These are phyloP conservation scores for Nipponia nippon DNA, from an alignment of 2,113 vertebrate genomes.

Conservation along the genomic window DNA sequence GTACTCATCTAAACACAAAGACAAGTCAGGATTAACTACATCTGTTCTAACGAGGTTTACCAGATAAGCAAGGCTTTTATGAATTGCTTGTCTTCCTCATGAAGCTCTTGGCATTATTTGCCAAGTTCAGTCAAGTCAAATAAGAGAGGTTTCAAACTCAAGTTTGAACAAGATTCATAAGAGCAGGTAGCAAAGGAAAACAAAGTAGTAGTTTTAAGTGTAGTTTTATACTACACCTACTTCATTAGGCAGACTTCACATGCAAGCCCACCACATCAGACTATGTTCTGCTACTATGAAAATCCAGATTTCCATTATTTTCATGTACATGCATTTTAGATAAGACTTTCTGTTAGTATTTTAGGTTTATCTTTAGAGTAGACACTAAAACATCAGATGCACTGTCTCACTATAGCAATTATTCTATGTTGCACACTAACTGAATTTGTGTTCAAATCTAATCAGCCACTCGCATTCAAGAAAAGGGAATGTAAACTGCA, in stretches of 20 bases:
- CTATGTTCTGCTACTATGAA: not conserved
- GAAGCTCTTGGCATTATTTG: not conserved
- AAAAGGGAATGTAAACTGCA: not conserved
- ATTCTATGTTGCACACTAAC: not conserved
- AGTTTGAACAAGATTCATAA: not conserved
- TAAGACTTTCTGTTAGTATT: not conserved
- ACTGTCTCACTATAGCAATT: not conserved
- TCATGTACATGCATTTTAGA: not conserved
- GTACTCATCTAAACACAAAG: not conserved
- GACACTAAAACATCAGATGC: not conserved
- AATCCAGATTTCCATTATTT: not conserved
- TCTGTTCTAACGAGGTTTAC: not conserved
- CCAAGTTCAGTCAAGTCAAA: not conserved
- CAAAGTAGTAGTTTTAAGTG: not conserved
- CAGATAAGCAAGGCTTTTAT: not conserved
- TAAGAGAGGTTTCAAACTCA: not conserved
- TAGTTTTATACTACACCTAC: not conserved
- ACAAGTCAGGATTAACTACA: not conserved
- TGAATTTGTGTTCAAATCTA: not conserved
- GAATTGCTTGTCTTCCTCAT: not conserved
- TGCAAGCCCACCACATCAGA: not conserved
- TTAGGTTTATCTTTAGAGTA: not conserved
- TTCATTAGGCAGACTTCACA: not conserved
- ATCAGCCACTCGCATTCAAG: not conserved
- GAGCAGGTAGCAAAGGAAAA: not conserved